Evolutionary conservation across 2,113 vertebrate species (phyloP).

Genomic region (Leptocoma aspasia): DNA sequence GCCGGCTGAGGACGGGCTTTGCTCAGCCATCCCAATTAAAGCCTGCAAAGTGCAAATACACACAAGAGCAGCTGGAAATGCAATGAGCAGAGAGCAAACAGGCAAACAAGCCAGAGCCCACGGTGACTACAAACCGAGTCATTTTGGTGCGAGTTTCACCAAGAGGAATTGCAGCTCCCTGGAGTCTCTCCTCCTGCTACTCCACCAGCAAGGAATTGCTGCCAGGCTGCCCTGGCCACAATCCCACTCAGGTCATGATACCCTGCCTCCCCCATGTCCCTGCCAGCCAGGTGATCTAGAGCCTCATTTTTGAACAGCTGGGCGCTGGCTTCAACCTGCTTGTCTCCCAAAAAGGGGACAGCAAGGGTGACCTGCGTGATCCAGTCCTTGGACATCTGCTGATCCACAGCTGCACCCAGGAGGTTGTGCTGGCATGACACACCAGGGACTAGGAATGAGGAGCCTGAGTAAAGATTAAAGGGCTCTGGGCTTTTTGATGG

Average conservation of each 20-base stretch:
- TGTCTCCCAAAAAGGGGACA: neutral
- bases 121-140: neutral
- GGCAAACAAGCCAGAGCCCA: neutral
- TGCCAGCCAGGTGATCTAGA: neutral
- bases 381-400: neutral
- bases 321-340: neutral
- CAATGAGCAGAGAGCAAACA: neutral
- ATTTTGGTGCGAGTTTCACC: neutral
- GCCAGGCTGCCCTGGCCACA: neutral
- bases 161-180: neutral
- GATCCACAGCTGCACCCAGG: neutral
- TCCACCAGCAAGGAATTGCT: neutral
- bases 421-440: neutral
- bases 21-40: neutral
- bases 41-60: neutral
- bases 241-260: neutral
- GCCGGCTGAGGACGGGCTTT: neutral
- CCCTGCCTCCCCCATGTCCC: neutral
- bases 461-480: neutral
- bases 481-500: neutral
- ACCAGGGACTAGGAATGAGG: neutral
- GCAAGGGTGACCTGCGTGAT: neutral
- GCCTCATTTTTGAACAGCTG: neutral
- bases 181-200: neutral
- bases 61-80: slow-evolving; percentile 16